Conservation (phyloP, 92 coral and sea anemone species). For the Pocillopora grandis region DNA sequence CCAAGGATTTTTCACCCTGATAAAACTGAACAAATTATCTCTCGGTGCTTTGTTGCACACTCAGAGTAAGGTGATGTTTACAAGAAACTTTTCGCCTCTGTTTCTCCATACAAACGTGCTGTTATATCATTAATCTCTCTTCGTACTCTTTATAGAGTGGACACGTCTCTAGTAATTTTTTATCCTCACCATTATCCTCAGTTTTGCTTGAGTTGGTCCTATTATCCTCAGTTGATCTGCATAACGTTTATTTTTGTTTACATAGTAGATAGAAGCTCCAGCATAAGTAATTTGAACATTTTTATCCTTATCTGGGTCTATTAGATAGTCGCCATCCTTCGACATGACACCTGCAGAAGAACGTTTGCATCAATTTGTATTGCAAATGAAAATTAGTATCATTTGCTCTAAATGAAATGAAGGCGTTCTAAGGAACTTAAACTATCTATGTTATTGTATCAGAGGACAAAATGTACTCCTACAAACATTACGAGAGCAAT, state of each 20-base stretch:
- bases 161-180: too few species aligned
- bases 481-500: too few species aligned
- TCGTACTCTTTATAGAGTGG: too few species aligned
- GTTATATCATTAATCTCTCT: not conserved
- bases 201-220: constrained; percentile 60
- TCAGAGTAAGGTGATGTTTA: too few species aligned
- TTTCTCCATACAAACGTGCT: not conserved
- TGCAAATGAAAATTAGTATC: too few species aligned
- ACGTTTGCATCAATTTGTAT: not conserved
- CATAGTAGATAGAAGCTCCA: constrained; percentile 63
- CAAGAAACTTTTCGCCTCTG: too few species aligned
- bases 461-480: too few species aligned
- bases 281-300: constrained; percentile 34
- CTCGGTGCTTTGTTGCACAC: not conserved
- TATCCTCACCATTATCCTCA: constrained; percentile 56
- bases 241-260: constrained; percentile 38
- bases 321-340: not conserved
- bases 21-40: not conserved
- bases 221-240: constrained; percentile 45
- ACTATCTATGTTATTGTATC: too few species aligned
- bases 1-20: too few species aligned
- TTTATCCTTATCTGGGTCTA: not conserved
- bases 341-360: constrained; percentile 1
- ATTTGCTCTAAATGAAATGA: not conserved
- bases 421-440: not conserved